phyloP scores from a whole-genome alignment of 2,888 invertebrate genomes.

The Physocephala rufipes region DNA sequence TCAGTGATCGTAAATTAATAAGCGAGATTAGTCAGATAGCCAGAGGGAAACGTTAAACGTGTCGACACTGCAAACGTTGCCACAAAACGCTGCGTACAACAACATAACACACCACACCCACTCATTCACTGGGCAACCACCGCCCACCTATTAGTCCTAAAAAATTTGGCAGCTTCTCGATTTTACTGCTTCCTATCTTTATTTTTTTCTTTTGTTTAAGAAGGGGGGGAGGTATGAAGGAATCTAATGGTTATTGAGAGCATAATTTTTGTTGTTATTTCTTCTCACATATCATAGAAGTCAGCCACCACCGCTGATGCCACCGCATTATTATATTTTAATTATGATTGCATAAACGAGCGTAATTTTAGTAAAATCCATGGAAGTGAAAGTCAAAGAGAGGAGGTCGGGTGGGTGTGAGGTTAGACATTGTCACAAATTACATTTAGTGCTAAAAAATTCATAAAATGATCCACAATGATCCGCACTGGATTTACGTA shows the following conservation, averaged over 20 bases:
- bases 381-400: too few species aligned
- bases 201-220: background rate
- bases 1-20: conserved; percentile 16
- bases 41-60: background rate
- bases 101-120: background rate
- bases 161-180: background rate
- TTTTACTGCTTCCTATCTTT: too few species aligned
- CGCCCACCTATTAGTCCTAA: too few species aligned
- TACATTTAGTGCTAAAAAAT: too few species aligned
- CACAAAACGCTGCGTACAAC: background rate
- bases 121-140: background rate
- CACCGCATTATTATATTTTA: too few species aligned
- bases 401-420: too few species aligned
- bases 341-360: too few species aligned
- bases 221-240: background rate
- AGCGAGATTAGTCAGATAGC: conserved; percentile 1
- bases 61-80: background rate
- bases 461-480: too few species aligned
- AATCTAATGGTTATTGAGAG: conserved; percentile 30
- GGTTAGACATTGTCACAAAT: too few species aligned
- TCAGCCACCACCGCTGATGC: background rate
- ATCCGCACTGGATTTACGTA: too few species aligned
- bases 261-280: conserved; percentile 17
- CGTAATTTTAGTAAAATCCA: too few species aligned
- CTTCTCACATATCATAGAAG: background rate